Evolutionary conservation across 1,140 invertebrate genomes (phyloP), one percentile per base, ranked within the genome.

Genomic region (Drosophila pandora): DNA sequence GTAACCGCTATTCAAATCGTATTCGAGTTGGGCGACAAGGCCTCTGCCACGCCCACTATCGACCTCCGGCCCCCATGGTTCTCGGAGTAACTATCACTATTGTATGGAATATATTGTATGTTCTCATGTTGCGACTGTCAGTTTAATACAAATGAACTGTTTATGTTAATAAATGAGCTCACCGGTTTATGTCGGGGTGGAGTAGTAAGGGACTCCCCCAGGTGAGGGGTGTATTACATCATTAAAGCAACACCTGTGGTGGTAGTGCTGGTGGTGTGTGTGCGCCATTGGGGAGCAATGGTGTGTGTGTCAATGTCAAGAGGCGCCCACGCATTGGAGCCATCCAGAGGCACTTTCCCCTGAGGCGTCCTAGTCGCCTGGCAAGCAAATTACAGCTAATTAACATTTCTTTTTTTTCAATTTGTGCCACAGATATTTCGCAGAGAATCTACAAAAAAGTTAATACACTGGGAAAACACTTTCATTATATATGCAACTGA

Each of bases 121-220:
- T 49, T 70, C 52, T 69, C 76, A 72, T 56, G 52, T 43, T 65
- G 53, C 32, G 53, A 82, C 70, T 62, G 57, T 63, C 73, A 72
- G 73, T 87, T 85, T 74, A 75, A 74, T 87, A 85, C 75, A 87
- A 85, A 85, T 85, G 77, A 85, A 85, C 81, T 85, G 82, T 85
- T 85, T 85, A 87, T 85, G 81, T 76, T 85, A 87, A 85, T 87
- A 85, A 78, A 87, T 85, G 81, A 85, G 82, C 83, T 78, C 78
- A 71, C 69, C 71, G 67, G 67, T 73, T 73, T 62, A 63, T 83
- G 59, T 52, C 47, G 67, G 32, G 39, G 17, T 28, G 56, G 23
- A 25, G 25, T 47, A 10, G 12, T 52, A 57, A 34, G 59, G n/a
- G 34, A 7, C 13, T 63, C 41, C 47, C 71, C 60, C 9, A 6